A percentile compares a stretch with the other conserved stretches of the same genome.
Conservation (phyloP, 2,888 invertebrate species). For the Drosophila mayaguana region DNA sequence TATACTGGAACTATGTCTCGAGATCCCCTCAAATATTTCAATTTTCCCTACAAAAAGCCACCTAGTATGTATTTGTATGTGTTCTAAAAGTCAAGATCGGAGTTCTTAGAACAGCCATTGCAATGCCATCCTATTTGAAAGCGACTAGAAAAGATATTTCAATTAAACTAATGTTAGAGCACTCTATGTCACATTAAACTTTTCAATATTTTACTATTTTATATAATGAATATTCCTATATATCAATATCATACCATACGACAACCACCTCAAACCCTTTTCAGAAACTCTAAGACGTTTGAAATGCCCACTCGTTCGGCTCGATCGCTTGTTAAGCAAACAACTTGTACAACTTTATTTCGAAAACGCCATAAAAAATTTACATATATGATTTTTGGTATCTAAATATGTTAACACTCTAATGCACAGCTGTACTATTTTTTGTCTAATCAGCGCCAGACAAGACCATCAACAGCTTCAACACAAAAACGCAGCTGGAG, state of each 20-base stretch:
- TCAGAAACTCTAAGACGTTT: neutral
- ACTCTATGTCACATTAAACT: too few relatives aligned
- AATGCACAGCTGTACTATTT: constrained; percentile 18
- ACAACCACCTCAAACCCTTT: neutral
- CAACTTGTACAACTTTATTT: constrained; percentile 24
- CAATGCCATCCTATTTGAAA: too few relatives aligned
- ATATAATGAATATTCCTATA: neutral
- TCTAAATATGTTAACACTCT: constrained; percentile 38
- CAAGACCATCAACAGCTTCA: constrained; percentile 24
- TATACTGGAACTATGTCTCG: too few relatives aligned
- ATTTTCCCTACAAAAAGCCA: too few relatives aligned
- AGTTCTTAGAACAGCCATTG: too few relatives aligned
- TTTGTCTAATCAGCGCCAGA: constrained; percentile 37
- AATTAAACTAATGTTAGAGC: too few relatives aligned
- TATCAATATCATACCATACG: neutral
- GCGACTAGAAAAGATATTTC: too few relatives aligned
- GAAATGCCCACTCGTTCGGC: neutral
- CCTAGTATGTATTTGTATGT: too few relatives aligned
- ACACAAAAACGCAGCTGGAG: constrained; percentile 71
- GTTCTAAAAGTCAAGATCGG: too few relatives aligned
- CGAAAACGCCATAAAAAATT: neutral
- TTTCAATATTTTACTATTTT: neutral
- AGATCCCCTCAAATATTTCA: neutral
- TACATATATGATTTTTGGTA: constrained; percentile 17
- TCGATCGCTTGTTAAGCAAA: neutral